Conservation (phyloP, 2,113 vertebrate species). For the Sebastes fasciatus region DNA sequence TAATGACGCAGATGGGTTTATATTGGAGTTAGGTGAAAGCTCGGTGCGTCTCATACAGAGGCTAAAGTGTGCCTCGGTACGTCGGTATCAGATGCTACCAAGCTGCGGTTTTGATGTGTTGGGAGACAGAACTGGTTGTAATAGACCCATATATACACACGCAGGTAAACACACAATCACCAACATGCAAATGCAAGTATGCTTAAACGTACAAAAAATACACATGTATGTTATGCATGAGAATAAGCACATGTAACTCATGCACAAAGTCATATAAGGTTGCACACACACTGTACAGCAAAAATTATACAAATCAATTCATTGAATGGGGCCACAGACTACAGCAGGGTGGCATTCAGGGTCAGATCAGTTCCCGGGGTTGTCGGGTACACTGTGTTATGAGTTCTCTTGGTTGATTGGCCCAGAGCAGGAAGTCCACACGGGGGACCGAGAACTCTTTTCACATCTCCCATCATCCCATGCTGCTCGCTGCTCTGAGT, state of each 20-base stretch:
- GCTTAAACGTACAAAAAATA: not conserved
- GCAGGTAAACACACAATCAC: not conserved
- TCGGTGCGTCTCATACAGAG: no score
- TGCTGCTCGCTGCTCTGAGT: constrained; percentile 48
- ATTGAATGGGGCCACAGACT: not conserved
- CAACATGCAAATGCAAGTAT: not conserved
- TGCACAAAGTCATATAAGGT: not conserved
- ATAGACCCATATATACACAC: no score
- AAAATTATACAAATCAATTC: not conserved
- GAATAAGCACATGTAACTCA: not conserved
- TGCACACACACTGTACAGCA: not conserved
- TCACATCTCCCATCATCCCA: constrained; percentile 49
- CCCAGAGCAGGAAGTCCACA: constrained; percentile 58
- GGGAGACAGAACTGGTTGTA: no score
- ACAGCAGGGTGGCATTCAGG: constrained; percentile 20
- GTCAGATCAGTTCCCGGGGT: constrained; percentile 32
- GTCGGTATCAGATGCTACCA: no score
- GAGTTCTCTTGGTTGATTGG: constrained; percentile 27
- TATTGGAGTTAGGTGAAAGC: no score
- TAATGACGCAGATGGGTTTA: no score
- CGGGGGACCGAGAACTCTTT: constrained; percentile 43
- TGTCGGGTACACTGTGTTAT: constrained; percentile 7
- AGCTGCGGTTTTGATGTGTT: no score
- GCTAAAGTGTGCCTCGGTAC: no score
- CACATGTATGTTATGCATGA: not conserved